phyloP scores from a whole-genome alignment of 1,140 invertebrate genomes.

The Pseudoatta argentina region DNA sequence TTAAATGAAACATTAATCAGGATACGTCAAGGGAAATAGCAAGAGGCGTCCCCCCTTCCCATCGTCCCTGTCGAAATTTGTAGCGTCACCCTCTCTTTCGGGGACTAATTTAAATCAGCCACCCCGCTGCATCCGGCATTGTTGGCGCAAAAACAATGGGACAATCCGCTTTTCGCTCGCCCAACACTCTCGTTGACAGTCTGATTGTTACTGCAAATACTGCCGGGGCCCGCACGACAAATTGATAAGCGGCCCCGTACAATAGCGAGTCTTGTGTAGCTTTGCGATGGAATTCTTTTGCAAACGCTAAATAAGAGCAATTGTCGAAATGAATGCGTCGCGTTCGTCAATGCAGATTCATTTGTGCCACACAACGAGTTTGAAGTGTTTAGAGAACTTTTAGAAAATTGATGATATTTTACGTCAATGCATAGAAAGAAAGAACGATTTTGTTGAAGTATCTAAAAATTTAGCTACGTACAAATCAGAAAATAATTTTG shows the following conservation, averaged over 20 bases:
- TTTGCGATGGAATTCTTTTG: constrained; percentile 11
- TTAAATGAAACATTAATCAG: constrained; percentile 73
- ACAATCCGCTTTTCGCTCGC: constrained; percentile 47
- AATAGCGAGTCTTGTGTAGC: constrained; percentile 20
- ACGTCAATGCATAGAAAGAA: not conserved
- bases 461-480: no score
- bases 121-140: constrained; percentile 50
- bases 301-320: constrained; percentile 28
- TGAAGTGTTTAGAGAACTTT: not conserved
- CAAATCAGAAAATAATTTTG: no score
- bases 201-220: constrained; percentile 61
- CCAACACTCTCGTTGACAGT: constrained; percentile 6
- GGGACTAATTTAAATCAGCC: constrained; percentile 66
- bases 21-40: constrained; percentile 66
- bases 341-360: not conserved
- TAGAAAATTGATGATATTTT: not conserved
- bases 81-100: constrained; percentile 63
- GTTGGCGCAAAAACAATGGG: constrained; percentile 66
- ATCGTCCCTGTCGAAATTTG: constrained; percentile 40
- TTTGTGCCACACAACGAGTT: not conserved
- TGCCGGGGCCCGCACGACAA: constrained; percentile 32
- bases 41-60: constrained; percentile 48
- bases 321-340: not conserved
- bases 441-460: no score
- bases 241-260: constrained; percentile 49